Base-by-base conservation (phyloP, 2,797 vertebrate species). In the Cyclopterus lumpus region DNA sequence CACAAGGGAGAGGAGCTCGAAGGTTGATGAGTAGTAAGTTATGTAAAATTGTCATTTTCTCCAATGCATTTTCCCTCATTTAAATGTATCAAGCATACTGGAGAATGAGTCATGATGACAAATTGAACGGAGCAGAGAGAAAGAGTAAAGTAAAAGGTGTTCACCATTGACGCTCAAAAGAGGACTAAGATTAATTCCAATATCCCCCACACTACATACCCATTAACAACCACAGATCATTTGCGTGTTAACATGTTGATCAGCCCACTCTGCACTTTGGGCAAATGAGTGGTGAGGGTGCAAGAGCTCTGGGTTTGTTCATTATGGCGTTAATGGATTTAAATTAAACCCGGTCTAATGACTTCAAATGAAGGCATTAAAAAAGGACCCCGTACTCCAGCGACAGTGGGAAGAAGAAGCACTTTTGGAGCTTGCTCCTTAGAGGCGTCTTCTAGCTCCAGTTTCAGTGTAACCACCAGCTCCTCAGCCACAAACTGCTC, bases 241-340 rank as follows among this genome's bases (percentile, higher is more conserved):
- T 80, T 83, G 61, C 14, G 26, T 68, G 67, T 67, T 60, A 73
- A 65, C 79, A 81, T 65, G 78, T 73, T 75, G 73, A 88, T 89
- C 69, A 61, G 53, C 63, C 64, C 30, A 60, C n/a, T 63, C 36
- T 71, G 71, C 59, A 53, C 71, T 80, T 67, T 70, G 75, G 65
- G 65, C 22, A 73, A 81, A 81, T 73, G 68, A 86, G 78, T 32
- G 20, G 65, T 11, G 58, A 77, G 32, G 34, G 62, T 75, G 63
- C 74, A 79, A 34, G n/a, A 73, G 68, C 82, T 74, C 42, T 14
- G 63, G 53, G n/a, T 79, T 67, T 78, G 80, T 84, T 92, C 86
- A 87, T 89, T 89, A 87, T 75, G 57, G 69, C 65, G 68, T 69
- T 87, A 92, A 93, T 91, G 86, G 76, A 85, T 89, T 81, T 86